Evolutionary conservation across 2,797 vertebrate genomes (phyloP).

Genomic region (Tenualosa ilisha): DNA sequence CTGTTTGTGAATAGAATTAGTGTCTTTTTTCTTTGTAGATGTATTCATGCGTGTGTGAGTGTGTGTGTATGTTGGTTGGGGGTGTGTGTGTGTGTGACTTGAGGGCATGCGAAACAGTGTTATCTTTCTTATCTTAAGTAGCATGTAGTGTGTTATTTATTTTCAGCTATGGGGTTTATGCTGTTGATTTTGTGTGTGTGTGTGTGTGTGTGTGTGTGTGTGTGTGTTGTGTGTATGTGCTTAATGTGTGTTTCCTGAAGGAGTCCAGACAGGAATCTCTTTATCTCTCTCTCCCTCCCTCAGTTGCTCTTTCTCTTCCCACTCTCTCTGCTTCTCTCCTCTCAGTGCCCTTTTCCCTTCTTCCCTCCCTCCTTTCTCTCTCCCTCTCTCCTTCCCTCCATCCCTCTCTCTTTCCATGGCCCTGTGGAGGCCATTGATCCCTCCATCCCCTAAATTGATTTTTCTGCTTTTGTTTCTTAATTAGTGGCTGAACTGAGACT

Average conservation of each 20-base stretch:
- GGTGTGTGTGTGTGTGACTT: neutral
- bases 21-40: no score
- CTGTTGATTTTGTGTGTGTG: slow-evolving; percentile 52
- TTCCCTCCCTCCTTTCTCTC: neutral
- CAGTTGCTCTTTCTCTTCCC: neutral
- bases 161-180: slow-evolving; percentile 50
- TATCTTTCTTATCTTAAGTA: no score
- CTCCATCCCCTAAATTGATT: slow-evolving; percentile 70
- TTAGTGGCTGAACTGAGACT: slow-evolving; percentile 54
- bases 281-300: neutral
- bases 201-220: neutral
- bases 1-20: neutral
- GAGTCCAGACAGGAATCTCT: slow-evolving; percentile 10
- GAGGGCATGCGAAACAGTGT: no score
- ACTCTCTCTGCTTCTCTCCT: neutral
- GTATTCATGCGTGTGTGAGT: no score
- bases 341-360: neutral
- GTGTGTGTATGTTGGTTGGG: no score
- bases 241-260: slow-evolving; percentile 7
- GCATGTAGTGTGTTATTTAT: neutral
- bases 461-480: slow-evolving; percentile 79
- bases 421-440: slow-evolving; percentile 73
- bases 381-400: neutral
- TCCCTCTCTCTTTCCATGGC: slow-evolving; percentile 4
- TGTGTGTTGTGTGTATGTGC: neutral